Base-by-base conservation (phyloP, 2,888 invertebrate genomes). In the Sarcophaga rosellei region DNA sequence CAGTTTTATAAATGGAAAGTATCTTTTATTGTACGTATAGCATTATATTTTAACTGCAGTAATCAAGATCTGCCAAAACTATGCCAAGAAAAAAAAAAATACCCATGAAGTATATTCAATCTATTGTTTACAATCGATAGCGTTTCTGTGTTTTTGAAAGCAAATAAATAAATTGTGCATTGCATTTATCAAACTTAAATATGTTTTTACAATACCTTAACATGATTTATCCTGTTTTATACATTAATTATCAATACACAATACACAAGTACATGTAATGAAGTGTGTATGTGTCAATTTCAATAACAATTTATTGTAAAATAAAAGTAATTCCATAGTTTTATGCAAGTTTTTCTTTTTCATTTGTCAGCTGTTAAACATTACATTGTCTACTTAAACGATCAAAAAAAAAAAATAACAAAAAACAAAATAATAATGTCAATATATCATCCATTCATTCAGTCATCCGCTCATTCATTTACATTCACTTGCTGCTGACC, bases 401-500 rank as follows among this genome's bases (percentile, higher is more conserved):
- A 53, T 53, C 3, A 53, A 53, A 53, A 35, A 35, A 10, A 8
- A 8, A 45, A 75, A 53, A 75, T 8, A 35, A n/a, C n/a, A n/a
- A n/a, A n/a, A n/a, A n/a, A n/a, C n/a, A n/a, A n/a, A n/a, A 69
- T 21, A 35, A 10, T 12, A 23, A 53, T n/a, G 12, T 5, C 21
- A 69, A 70, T 76, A 61, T 82, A 76, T 79, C 63, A 78, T 62
- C 63, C 75, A 70, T 6, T 72, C n/a, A 59, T n/a, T 57, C 11
- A 65, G n/a, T 47, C 62, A 17, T 35, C 53, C 47, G 23, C 17
- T 25, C 4, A 57, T 53, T 45, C 69, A 61, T 23, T 25, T n/a
- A n/a, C 81, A 57, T 63, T 81, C 63, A 81, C 53, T 57, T 57
- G 8, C 63, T 72, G 81, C 63, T 72, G 81, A 35, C 44, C 69